phyloP scores from a whole-genome alignment of 2,888 invertebrate species.

The Entomobrya multifasciata region DNA sequence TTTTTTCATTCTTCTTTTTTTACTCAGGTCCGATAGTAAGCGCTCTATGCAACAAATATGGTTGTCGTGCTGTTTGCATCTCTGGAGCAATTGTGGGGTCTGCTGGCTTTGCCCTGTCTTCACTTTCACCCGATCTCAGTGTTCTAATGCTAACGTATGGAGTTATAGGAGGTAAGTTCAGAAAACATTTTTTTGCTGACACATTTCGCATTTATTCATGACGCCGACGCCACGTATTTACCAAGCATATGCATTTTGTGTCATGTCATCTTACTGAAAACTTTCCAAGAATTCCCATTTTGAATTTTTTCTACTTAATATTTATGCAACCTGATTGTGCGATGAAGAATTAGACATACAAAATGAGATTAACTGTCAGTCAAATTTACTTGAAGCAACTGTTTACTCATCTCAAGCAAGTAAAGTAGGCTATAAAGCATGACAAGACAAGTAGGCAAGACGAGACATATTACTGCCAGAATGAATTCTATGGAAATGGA shows the following conservation, averaged over 20 bases:
- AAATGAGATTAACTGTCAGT: not conserved
- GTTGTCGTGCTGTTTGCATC: slow-evolving; percentile 96
- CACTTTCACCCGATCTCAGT: slow-evolving; percentile 92
- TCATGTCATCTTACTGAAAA: not conserved
- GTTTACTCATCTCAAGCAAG: slow-evolving; percentile 1
- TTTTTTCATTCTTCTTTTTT: slow-evolving; percentile 69
- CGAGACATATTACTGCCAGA: too few species aligned
- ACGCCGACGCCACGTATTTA: too few species aligned
- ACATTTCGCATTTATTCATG: too few species aligned
- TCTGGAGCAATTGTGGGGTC: slow-evolving; percentile 93
- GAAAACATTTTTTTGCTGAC: too few species aligned
- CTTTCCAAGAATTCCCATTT: too few species aligned
- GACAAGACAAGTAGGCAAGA: too few species aligned
- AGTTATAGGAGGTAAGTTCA: slow-evolving; percentile 90
- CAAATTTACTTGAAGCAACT: not conserved
- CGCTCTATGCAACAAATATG: slow-evolving; percentile 97
- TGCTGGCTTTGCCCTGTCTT: slow-evolving; percentile 91
- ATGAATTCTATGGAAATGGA: too few species aligned
- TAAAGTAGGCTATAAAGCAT: too few species aligned
- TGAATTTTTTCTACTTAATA: not conserved
- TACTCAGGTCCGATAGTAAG: slow-evolving; percentile 94
- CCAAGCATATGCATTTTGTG: too few species aligned
- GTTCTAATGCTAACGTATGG: slow-evolving; percentile 97
- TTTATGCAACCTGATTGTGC: not conserved
- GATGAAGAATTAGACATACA: not conserved